These are phyloP conservation scores for Trissoscelio sp. DNA, from an alignment of 2,888 invertebrate genomes.

Conservation along the genomic window DNA sequence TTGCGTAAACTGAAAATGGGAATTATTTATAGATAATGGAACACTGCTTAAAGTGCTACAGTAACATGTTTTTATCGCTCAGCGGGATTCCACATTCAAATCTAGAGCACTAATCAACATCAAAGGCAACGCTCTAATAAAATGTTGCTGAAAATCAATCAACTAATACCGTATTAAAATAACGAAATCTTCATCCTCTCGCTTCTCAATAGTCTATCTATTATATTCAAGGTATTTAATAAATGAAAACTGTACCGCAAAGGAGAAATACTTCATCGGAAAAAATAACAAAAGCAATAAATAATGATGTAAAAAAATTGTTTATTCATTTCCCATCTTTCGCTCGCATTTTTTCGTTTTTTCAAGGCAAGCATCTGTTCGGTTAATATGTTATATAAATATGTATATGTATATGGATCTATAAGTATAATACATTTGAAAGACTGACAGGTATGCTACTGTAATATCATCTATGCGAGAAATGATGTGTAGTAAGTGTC, in stretches of 20 bases:
- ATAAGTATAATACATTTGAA: conserved; percentile 40
- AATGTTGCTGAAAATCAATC: conserved; percentile 45
- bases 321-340: conserved; percentile 19
- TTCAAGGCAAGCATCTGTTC: not conserved
- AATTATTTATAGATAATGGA: conserved; percentile 34
- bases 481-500: conserved; percentile 54
- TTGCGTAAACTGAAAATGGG: conserved; percentile 53
- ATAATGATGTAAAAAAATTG: not conserved
- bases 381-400: conserved; percentile 46
- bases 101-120: conserved; percentile 1
- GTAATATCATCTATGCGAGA: conserved; percentile 55
- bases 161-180: conserved; percentile 16
- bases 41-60: not conserved
- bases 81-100: conserved; percentile 41
- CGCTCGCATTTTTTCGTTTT: conserved; percentile 6
- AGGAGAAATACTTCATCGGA: not conserved
- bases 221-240: conserved; percentile 7
- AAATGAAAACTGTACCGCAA: conserved; percentile 10
- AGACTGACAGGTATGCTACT: conserved; percentile 57
- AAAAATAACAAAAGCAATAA: not conserved
- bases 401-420: conserved; percentile 12
- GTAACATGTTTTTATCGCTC: conserved; percentile 30
- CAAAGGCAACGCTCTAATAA: conserved; percentile 26
- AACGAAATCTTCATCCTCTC: conserved; percentile 1
- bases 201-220: not conserved